A percentile compares a stretch with the other conserved stretches of the same genome.
phyloP scores from a whole-genome alignment of 1,140 invertebrate genomes.

The Tetramorium parvispinum region DNA sequence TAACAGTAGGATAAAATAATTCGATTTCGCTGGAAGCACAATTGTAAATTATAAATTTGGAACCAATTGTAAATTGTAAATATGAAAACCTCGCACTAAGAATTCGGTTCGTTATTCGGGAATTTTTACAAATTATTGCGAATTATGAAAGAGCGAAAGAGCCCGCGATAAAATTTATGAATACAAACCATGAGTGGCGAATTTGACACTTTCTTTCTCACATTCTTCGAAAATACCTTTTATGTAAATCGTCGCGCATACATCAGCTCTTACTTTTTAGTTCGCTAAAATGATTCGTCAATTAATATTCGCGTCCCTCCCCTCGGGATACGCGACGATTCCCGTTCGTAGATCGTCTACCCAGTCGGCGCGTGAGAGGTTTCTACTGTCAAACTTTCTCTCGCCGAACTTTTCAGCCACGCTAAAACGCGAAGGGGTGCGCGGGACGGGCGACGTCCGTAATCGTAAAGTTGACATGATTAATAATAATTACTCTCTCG shows the following conservation, averaged over 20 bases:
- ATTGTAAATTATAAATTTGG: neutral
- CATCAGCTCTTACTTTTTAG: neutral
- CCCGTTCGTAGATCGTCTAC: neutral
- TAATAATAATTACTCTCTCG: slow-evolving; percentile 46
- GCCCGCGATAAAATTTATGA: neutral
- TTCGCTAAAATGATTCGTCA: slow-evolving; percentile 5
- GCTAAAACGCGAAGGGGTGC: slow-evolving; percentile 15
- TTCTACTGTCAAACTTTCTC: slow-evolving; percentile 56
- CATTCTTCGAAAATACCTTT: neutral
- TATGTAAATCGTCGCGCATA: neutral
- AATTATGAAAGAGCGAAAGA: neutral
- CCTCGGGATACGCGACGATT: neutral
- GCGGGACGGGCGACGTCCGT: slow-evolving; percentile 8
- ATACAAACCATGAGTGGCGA: neutral
- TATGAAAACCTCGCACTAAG: neutral
- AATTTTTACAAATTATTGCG: neutral
- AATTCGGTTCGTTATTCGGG: neutral
- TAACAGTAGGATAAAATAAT: neutral
- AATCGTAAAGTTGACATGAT: slow-evolving; percentile 52
- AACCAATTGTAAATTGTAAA: neutral
- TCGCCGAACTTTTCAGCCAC: slow-evolving; percentile 22
- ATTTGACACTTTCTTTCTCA: neutral
- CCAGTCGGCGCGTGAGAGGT: slow-evolving; percentile 3
- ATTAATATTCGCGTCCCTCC: neutral
- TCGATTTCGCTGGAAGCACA: neutral